Evolutionary conservation across 1,140 invertebrate genomes (phyloP), one percentile per base, ranked within the genome.

Genomic region (Scaptomyza graminum): DNA sequence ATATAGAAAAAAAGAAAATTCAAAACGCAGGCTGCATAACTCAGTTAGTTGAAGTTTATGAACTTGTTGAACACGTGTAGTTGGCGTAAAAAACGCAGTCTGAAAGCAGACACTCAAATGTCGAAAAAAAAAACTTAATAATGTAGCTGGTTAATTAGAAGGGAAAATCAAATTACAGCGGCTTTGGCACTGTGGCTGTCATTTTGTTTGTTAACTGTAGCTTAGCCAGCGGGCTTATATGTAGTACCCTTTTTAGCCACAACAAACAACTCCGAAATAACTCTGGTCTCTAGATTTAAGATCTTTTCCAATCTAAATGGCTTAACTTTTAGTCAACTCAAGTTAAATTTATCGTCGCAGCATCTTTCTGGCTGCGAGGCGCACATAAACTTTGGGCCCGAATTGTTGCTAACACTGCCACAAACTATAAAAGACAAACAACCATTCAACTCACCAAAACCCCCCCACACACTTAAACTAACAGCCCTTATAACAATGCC

Each of bases 61-160:
- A 79, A 84, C 80, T 83, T 83, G 80, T 84, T 83, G 12, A 76
- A 84, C 80, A 79, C 68, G 76, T 83, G 80, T 84, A 76, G 73
- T 66, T 80, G 60, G 66, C 66, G 11, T 25, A n/a, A 16, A 50
- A 56, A 56, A 49, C 44, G 18, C 5, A 22, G 41, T 7, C 15
- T 15, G 43, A 18, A 44, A 61, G 31, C 16, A 31, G 37, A 9
- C 22, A 64, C 13, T 59, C 39, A 44, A 31, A 12, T 51, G 15
- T n/a, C 6, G 9, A 39, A 39, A 39, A 12, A 22, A 34, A 55
- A 43, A 75, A 62, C 62, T 75, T 65, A 64, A 74, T 9, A 73
- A 61, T 76, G 59, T n/a, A 44, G n/a, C 60, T 78, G 60, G 34
- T 74, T 82, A 82, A 78, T 82, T 82, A 51, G 75, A 47, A 70